These are phyloP conservation scores for Vultur gryphus DNA, from an alignment of 2,797 vertebrate species.

Conservation along the genomic window DNA sequence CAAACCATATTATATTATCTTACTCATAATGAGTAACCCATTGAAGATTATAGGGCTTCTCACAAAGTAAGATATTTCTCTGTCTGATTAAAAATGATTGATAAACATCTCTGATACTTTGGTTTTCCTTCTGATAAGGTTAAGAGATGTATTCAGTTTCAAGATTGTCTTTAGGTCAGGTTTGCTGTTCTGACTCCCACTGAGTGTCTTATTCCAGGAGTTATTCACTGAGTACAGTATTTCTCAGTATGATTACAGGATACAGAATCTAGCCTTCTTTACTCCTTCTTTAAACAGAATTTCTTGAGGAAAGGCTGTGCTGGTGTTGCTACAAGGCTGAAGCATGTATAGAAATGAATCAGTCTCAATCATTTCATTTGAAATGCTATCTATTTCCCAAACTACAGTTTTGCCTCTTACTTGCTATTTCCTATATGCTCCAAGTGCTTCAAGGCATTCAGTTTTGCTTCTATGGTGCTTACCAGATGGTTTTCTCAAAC, in stretches of 20 bases:
- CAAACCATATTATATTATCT: neutral
- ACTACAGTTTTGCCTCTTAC: neutral
- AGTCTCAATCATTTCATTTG: neutral
- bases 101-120: neutral
- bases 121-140: neutral
- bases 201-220: neutral
- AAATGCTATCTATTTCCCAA: neutral
- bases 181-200: neutral
- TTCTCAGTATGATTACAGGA: neutral
- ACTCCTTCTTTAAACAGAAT: neutral
- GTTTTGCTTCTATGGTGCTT: neutral
- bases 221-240: neutral
- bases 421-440: neutral
- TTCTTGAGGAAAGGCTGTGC: neutral
- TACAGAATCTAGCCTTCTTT: neutral
- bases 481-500: conserved; percentile 16
- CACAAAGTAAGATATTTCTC: neutral
- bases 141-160: neutral
- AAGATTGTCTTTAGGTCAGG: neutral
- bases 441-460: neutral
- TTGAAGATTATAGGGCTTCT: neutral
- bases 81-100: neutral
- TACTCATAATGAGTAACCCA: neutral
- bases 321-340: neutral
- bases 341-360: neutral